Conservation (phyloP, 2,888 invertebrate genomes). For the Agrotis segetum region DNA sequence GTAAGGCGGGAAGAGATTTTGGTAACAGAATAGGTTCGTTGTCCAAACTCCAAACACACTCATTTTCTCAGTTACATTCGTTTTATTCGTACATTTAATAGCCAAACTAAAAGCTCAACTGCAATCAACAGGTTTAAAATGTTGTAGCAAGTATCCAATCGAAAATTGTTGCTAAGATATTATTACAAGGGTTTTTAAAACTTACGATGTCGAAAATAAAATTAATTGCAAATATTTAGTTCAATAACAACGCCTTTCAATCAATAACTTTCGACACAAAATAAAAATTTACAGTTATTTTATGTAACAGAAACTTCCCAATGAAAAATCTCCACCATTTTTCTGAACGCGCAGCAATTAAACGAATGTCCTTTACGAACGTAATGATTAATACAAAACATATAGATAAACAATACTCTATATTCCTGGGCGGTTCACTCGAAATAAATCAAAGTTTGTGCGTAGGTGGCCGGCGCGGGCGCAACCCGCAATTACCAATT, state of each 20-base stretch:
- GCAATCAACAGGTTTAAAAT: not conserved
- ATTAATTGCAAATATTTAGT: constrained; percentile 7
- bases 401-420: constrained; percentile 80
- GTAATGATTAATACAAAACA: constrained; percentile 60
- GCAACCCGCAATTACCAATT: constrained; percentile 87
- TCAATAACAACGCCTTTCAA: constrained; percentile 29
- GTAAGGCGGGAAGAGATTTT: no score
- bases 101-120: no score
- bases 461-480: constrained; percentile 83
- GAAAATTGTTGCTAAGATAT: constrained; percentile 8
- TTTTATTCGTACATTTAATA: no score
- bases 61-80: no score
- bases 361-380: constrained; percentile 61
- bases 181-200: constrained; percentile 14
- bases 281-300: constrained; percentile 19
- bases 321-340: constrained; percentile 47
- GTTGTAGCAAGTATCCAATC: constrained; percentile 2
- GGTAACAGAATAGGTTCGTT: no score
- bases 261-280: constrained; percentile 31
- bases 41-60: no score
- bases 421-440: constrained; percentile 78
- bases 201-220: not conserved
- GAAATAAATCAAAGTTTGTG: constrained; percentile 83
- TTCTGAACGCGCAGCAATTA: constrained; percentile 63
- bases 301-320: constrained; percentile 2